These are phyloP conservation scores for Periophthalmus magnuspinnatus DNA, from an alignment of 2,797 vertebrate genomes.

Conservation along the genomic window DNA sequence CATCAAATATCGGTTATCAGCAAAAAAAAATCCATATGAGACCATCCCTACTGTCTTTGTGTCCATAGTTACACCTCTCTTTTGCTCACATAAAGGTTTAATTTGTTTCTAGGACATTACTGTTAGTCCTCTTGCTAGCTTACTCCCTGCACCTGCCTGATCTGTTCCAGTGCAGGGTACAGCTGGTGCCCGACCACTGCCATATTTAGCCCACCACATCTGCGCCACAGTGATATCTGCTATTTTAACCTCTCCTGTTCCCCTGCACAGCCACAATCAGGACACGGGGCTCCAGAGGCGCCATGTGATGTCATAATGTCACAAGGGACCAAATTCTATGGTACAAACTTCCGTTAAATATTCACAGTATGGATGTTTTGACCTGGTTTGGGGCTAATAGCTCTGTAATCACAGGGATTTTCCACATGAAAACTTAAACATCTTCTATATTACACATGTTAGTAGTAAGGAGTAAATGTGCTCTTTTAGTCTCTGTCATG, in stretches of 20 bases:
- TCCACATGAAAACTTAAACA: neutral
- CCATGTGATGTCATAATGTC: neutral
- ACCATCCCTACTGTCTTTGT: neutral
- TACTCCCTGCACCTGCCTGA: neutral
- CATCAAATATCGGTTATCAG: no score
- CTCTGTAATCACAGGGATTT: neutral
- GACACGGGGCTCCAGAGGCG: neutral
- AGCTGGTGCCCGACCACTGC: neutral
- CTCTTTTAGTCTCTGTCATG: no score
- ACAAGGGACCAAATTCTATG: neutral
- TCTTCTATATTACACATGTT: no score
- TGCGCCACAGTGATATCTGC: neutral
- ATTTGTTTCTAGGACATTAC: neutral
- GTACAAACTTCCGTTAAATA: neutral
- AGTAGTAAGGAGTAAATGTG: no score
- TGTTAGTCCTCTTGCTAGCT: neutral
- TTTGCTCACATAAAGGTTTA: neutral
- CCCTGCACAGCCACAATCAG: neutral
- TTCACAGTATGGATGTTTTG: no score
- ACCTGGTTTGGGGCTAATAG: neutral
- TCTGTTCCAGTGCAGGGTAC: neutral
- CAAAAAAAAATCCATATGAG: no score
- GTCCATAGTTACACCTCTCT: neutral
- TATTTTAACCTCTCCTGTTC: neutral
- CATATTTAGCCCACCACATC: constrained; percentile 1